Conservation (phyloP, 37 sponge, comb jelly and placozoan species). For the Crambe crambe region DNA sequence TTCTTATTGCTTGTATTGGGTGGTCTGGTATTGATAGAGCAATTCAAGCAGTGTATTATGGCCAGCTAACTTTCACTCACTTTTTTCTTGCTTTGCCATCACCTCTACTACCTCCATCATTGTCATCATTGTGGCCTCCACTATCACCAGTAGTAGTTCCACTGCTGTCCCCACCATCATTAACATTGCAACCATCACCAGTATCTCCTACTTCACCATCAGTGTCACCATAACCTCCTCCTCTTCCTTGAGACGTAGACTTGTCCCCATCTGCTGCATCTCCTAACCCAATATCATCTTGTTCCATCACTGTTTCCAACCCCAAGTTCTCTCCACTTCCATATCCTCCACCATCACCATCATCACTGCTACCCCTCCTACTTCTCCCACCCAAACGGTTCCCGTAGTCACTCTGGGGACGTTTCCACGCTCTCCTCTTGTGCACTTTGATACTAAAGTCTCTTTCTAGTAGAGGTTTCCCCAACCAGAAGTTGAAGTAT, state of each 20-base stretch:
- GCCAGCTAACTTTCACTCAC: too few species aligned
- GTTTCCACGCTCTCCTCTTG: slow-evolving; percentile 51
- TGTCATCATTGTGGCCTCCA: neutral
- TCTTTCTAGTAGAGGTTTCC: slow-evolving; percentile 56
- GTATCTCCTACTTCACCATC: neutral
- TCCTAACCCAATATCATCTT: neutral
- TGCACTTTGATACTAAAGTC: slow-evolving; percentile 42
- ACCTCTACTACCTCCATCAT: slow-evolving; percentile 21
- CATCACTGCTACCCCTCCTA: slow-evolving; percentile 7
- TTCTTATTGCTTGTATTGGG: too few species aligned
- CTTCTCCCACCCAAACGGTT: slow-evolving; percentile 4
- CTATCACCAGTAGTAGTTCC: slow-evolving; percentile 7
- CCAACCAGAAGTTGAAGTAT: slow-evolving; percentile 77
- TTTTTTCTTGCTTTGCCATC: neutral
- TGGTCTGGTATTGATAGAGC: too few species aligned
- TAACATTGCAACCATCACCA: neutral
- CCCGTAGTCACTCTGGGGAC: slow-evolving; percentile 80
- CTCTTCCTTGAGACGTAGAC: neutral
- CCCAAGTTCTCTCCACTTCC: neutral
- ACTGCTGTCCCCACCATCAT: neutral
- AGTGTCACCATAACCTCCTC: neutral
- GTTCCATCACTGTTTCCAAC: neutral
- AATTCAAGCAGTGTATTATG: too few species aligned
- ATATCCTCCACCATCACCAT: slow-evolving; percentile 10
- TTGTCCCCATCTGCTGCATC: neutral